Percentiles rank a stretch among this genome's conserved stretches.
phyloP scores from a whole-genome alignment of 2,797 vertebrate species.

The Denticeps clupeoides region DNA sequence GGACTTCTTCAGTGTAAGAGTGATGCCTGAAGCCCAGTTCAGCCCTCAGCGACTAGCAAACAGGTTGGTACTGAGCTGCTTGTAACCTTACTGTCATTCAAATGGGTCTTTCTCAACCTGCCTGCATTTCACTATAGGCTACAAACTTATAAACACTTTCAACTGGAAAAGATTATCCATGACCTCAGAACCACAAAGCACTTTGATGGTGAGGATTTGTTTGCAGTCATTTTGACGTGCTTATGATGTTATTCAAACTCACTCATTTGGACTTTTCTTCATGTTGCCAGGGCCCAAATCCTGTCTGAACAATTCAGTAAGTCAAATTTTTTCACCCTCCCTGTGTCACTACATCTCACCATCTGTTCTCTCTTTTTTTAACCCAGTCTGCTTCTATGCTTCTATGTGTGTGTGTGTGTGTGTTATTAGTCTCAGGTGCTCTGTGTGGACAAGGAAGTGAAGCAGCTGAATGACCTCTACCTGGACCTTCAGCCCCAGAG shows the following conservation, averaged over 20 bases:
- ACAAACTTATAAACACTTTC: conserved; percentile 58
- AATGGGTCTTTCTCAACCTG: neutral
- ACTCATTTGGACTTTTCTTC: too few relatives aligned
- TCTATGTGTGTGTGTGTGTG: neutral
- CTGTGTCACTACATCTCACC: too few relatives aligned
- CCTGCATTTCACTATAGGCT: conserved; percentile 40
- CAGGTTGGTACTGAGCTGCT: conserved; percentile 41
- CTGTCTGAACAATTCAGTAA: too few relatives aligned
- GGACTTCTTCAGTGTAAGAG: conserved; percentile 51
- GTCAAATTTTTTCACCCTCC: too few relatives aligned
- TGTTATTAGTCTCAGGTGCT: neutral
- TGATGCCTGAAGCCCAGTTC: conserved; percentile 47
- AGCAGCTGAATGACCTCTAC: too few relatives aligned
- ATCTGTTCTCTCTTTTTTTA: too few relatives aligned
- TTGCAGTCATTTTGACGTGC: neutral
- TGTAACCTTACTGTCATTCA: too few relatives aligned
- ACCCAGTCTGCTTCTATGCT: neutral
- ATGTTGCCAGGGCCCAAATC: too few relatives aligned
- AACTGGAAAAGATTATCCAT: conserved; percentile 51
- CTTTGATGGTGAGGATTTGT: conserved; percentile 29
- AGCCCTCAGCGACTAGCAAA: conserved; percentile 42
- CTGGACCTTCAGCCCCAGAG: too few relatives aligned
- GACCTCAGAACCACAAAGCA: conserved; percentile 37
- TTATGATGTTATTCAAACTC: too few relatives aligned
- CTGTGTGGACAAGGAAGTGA: too few relatives aligned